Evolutionary conservation across 2,888 invertebrate genomes (phyloP), one percentile per base, ranked within the genome.

Genomic region (Teleogryllus oceanicus): DNA sequence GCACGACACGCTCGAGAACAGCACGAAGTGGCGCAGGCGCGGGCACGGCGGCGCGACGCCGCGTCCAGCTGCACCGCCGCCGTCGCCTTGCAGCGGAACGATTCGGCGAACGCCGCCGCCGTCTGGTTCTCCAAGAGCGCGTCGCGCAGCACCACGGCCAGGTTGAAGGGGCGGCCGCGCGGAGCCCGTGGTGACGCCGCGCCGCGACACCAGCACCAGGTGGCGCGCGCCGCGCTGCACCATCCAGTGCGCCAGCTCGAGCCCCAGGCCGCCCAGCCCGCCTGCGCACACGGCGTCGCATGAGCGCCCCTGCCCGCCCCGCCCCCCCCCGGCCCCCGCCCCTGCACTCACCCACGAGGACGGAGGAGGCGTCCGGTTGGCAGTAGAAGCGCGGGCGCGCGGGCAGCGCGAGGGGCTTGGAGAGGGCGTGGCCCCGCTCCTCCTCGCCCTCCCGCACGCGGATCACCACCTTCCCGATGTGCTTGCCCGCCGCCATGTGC

Each of bases 101-200:
- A 93, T 11, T 89, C 90, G 81, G 88, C 88, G 85, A 94, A 96
- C 16, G 89, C 90, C 79, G 93, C 92, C 2, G 88, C 86, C 0
- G 91, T 92, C 87, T 95, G 95, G 85, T 96, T 95, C 84, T 92
- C 91, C 86, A 96, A 91, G 76, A 95, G 87, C 0, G 91, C 91
- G 85, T 96, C 96, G 82, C 90, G 90, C 11, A 96, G 86, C 24
- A 75, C 75, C 75, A 96, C 96, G 8, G 97, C 97, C 82, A 97
- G 89, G 86, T 98, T 96, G 88, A 97, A 97, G 78, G 98, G 24
- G 93, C 96, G 49, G 93, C 93, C n/a, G n/a, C n/a, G n/a, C n/a
- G 62, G 2, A 62, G 12, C 62, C 62, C 62, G 62, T 62, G 18
- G 62, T 18, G 16, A 62, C 62, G 18, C 62, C 62, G 18, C 62